Evolutionary conservation across 2,797 vertebrate species (phyloP).

Genomic region (Intellagama lesueurii): DNA sequence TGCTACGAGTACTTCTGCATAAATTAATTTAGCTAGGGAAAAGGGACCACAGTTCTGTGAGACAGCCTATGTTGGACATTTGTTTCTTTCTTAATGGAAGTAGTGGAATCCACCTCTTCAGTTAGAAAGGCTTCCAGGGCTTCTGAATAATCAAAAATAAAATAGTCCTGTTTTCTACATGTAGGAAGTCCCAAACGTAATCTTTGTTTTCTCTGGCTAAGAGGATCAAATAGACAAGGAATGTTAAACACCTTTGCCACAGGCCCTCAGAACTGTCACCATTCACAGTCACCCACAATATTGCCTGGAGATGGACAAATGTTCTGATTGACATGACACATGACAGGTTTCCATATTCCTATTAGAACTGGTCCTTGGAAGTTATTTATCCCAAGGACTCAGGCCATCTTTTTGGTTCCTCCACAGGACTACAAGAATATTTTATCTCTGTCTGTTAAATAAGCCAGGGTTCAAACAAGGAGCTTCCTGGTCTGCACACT

Average conservation of each 20-base stretch:
- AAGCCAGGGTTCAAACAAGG: background rate
- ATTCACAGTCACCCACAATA: background rate
- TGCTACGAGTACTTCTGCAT: background rate
- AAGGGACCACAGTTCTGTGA: background rate
- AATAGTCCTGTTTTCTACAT: background rate
- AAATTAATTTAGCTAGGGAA: background rate
- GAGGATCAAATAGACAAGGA: too few relatives aligned
- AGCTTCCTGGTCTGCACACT: background rate
- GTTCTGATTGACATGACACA: background rate
- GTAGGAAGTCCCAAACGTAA: background rate
- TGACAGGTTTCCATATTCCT: background rate
- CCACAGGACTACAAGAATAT: background rate
- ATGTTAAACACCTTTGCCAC: too few relatives aligned
- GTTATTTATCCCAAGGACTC: background rate
- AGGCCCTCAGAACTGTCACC: background rate
- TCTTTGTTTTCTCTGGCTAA: background rate
- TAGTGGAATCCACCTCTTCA: too few relatives aligned
- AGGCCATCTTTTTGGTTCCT: background rate
- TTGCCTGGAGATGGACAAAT: background rate
- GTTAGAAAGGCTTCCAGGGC: too few relatives aligned
- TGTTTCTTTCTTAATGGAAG: too few relatives aligned
- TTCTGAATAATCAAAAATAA: too few relatives aligned
- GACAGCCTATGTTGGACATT: too few relatives aligned
- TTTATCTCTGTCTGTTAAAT: background rate
- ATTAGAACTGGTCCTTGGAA: background rate